Base-by-base conservation (phyloP, 1,140 invertebrate species). In the Drosophila nigromelanica region DNA sequence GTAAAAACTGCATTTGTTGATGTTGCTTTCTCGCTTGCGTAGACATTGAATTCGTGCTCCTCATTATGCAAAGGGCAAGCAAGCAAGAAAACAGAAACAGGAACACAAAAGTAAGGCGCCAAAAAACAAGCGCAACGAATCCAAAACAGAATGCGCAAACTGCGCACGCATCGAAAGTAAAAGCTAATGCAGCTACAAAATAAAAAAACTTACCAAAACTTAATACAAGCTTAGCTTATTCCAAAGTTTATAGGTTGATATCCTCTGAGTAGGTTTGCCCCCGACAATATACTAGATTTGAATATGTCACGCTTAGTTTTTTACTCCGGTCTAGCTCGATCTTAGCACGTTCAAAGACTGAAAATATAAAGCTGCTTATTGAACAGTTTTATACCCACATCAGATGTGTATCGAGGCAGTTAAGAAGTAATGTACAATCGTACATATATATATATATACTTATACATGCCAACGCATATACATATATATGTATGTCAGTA, bases 351-450 rank as follows among this genome's bases (percentile, higher is more conserved):
- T 70, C 54, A 54, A 15, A 64, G 64, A 87, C 82, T 87, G 76
- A 78, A 87, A 87, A 82, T 82, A 79, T 62, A 87, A 82, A 59
- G 79, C 83, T 54, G 52, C 61, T 66, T 76, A 67, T 67, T 76
- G 72, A 79, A 76, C 67, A 68, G 64, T 76, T 87, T 89, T 87
- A 87, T 87, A 87, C 71, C 47, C 50, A 47, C 50, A 48, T 58
- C 40, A 33, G 45, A 33, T 63, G 72, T 63, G 68, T 67, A 86
- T 47, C 42, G 5, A 42, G 52, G 21, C 27, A 62, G 58, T 73
- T 69, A 73, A 69, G 56, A 69, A 73, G 64, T 68, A 68, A 52
- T 56, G 47, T 45, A 68, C 51, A 66, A 47, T 50, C 3, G n/a
- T 21, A 48, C 51, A 51, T n/a, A 18, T 21, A 50, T n/a, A n/a